Percentiles rank a stretch among this genome's conserved stretches.
phyloP scores from a whole-genome alignment of 2,797 vertebrate genomes.

The Phalanger gymnotis region DNA sequence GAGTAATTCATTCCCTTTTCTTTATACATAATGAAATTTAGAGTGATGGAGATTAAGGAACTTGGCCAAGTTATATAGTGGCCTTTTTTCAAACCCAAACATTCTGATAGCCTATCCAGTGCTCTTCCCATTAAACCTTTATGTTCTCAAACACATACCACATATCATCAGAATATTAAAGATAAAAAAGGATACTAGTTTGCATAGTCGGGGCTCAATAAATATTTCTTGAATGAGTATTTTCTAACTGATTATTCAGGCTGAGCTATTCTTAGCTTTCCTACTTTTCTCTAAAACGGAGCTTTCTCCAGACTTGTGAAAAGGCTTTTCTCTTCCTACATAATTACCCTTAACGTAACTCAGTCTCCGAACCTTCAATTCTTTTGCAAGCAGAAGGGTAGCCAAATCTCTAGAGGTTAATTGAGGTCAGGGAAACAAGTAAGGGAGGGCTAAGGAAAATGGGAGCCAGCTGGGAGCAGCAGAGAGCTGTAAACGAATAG shows the following conservation, averaged over 20 bases:
- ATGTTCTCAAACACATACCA: neutral
- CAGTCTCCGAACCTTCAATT: neutral
- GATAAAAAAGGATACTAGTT: neutral
- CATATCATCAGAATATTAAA: neutral
- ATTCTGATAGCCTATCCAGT: neutral
- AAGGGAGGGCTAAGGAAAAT: neutral
- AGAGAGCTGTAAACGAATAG: neutral
- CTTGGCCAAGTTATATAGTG: neutral
- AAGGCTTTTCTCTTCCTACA: neutral
- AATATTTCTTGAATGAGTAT: neutral
- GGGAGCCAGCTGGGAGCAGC: neutral
- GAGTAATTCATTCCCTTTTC: neutral
- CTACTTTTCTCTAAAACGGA: neutral
- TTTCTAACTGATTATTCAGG: neutral
- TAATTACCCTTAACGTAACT: neutral
- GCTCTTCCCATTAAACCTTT: neutral
- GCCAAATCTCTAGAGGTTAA: neutral
- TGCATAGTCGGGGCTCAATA: neutral
- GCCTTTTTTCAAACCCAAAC: neutral
- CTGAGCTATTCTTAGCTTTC: neutral
- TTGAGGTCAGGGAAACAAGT: neutral
- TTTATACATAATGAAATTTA: neutral
- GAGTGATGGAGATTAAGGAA: neutral
- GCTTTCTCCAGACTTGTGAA: neutral
- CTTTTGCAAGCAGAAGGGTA: neutral